Conservation (phyloP, 2,113 vertebrate species). For the Phylloscopus trochilus region DNA sequence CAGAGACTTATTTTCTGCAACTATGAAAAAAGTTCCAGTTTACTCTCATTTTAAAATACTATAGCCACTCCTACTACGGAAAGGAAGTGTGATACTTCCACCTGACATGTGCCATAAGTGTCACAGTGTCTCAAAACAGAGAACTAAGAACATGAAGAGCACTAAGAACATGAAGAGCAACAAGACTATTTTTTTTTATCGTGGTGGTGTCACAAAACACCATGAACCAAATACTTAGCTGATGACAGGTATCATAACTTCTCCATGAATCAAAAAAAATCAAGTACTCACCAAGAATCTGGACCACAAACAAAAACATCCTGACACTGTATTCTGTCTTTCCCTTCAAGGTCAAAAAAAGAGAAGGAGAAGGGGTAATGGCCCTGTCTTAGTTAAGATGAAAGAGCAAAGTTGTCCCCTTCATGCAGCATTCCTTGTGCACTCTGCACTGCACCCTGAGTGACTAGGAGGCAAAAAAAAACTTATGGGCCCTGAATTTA, state of each 20-base stretch:
- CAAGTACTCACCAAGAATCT: not conserved
- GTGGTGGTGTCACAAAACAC: not conserved
- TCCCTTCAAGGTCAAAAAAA: not conserved
- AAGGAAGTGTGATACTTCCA: not conserved
- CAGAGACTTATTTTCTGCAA: slow-evolving; percentile 13
- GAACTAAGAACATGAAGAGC: not conserved
- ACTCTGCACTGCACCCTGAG: not conserved
- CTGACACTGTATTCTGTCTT: not conserved
- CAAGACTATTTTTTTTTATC: not conserved
- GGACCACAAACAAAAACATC: not conserved
- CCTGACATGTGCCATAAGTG: not conserved
- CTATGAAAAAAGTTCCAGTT: not conserved
- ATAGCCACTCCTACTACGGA: not conserved
- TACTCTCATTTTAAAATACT: not conserved
- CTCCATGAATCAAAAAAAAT: not conserved
- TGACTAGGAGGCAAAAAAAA: not conserved
- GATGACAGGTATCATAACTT: not conserved
- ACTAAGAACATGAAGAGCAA: not conserved
- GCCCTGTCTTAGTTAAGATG: not conserved
- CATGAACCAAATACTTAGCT: not conserved
- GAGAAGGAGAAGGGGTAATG: not conserved
- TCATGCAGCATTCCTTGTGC: not conserved
- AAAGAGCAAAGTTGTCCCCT: not conserved
- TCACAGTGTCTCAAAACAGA: not conserved
- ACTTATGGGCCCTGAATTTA: not conserved